Evolutionary conservation across 2,888 invertebrate species (phyloP).

Genomic region (Protonemura montana): DNA sequence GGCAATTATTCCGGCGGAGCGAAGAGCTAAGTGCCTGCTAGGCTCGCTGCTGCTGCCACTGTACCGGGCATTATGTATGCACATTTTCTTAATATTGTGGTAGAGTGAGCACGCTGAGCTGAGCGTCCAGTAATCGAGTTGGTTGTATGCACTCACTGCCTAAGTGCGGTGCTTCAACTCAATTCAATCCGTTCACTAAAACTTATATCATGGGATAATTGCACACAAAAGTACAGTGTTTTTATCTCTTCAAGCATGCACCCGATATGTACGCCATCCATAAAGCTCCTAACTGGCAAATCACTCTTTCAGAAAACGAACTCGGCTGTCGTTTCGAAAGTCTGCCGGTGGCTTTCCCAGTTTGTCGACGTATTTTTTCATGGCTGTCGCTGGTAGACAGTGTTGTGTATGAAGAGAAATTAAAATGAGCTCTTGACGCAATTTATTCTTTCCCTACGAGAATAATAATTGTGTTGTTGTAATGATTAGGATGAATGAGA

Average conservation of each 20-base stretch:
- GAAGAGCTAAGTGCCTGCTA: constrained; percentile 40
- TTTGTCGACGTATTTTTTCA: background rate
- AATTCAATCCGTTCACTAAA: background rate
- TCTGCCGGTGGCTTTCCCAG: background rate
- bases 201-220: background rate
- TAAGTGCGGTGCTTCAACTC: background rate
- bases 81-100: constrained; percentile 37
- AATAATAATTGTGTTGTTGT: constrained; percentile 36
- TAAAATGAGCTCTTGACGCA: background rate
- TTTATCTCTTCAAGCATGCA: constrained; percentile 22
- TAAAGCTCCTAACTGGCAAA: background rate
- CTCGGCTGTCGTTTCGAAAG: background rate
- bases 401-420: constrained; percentile 35
- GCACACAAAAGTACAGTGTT: constrained; percentile 5
- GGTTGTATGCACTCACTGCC: constrained; percentile 27
- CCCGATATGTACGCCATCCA: background rate
- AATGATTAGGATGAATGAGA: constrained; percentile 41
- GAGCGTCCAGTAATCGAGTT: constrained; percentile 35
- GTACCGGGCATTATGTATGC: constrained; percentile 37
- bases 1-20: constrained; percentile 46
- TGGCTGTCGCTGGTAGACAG: background rate
- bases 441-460: constrained; percentile 21
- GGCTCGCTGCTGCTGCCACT: constrained; percentile 23
- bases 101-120: constrained; percentile 4
- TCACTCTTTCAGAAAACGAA: background rate